A percentile compares a stretch with the other conserved stretches of the same genome.
Conservation (phyloP, 2,797 vertebrate genomes). For the Sibirionetta formosa region DNA sequence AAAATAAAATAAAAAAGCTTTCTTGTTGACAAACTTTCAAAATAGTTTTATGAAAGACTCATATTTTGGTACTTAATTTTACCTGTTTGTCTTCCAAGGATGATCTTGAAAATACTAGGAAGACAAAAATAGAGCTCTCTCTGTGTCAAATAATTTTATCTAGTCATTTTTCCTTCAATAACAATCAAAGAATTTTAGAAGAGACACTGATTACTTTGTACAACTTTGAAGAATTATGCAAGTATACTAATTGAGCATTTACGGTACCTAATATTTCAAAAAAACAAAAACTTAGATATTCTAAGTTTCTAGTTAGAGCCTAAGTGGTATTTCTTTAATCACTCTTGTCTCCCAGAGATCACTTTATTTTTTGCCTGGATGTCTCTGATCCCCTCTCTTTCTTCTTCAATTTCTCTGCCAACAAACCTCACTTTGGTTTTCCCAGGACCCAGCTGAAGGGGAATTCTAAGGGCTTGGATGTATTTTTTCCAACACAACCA, state of each 20-base stretch:
- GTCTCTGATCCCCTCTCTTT: not conserved
- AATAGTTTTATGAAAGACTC: not conserved
- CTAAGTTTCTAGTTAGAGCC: too few species aligned
- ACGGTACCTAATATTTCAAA: not conserved
- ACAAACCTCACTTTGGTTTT: not conserved
- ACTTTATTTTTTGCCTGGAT: not conserved
- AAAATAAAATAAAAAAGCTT: not conserved
- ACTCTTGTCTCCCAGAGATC: not conserved
- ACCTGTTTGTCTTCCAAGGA: not conserved
- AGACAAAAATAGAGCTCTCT: not conserved
- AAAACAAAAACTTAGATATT: not conserved
- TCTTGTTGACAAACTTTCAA: not conserved
- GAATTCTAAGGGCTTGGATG: not conserved
- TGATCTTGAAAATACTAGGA: not conserved
- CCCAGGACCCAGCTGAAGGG: not conserved
- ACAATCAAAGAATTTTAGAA: not conserved
- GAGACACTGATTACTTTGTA: fast-evolving
- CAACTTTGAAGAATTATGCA: not conserved
- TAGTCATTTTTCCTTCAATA: not conserved
- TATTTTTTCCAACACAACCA: not conserved
- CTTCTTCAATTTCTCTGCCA: not conserved
- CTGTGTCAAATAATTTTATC: not conserved
- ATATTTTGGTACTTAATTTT: not conserved
- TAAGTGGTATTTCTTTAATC: not conserved
- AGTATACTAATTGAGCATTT: not conserved